Evolutionary conservation across 2,113 vertebrate species (phyloP).

Genomic region (Petrocephalus zakoni): DNA sequence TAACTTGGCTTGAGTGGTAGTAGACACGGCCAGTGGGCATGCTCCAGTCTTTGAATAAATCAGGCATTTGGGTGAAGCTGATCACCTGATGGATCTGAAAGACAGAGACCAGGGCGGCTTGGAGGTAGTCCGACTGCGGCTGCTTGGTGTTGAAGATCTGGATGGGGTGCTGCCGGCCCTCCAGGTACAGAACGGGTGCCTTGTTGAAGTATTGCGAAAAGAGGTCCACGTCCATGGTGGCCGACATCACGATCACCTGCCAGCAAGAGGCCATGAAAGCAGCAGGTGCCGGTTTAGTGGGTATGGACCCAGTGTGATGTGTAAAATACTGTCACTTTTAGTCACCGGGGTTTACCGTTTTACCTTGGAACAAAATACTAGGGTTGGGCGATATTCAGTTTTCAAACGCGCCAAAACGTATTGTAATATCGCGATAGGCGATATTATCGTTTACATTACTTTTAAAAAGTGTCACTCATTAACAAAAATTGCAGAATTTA

Average conservation of each 20-base stretch:
- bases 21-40: not conserved
- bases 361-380: not conserved
- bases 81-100: constrained; percentile 95
- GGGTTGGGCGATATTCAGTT: no score
- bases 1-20: not conserved
- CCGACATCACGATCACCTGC: constrained; percentile 91
- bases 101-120: constrained; percentile 85
- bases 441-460: no score
- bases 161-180: constrained; percentile 89
- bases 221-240: constrained; percentile 93
- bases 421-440: no score
- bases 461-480: no score
- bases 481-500: no score
- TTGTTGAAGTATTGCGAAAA: constrained; percentile 91
- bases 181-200: constrained; percentile 88
- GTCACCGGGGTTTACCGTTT: not conserved
- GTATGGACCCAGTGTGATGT: not conserved
- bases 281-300: not conserved
- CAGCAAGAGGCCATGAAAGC: not conserved
- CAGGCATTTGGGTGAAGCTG: not conserved
- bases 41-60: not conserved
- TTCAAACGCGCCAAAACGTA: no score
- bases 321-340: not conserved
- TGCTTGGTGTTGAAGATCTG: constrained; percentile 90
- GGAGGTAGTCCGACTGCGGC: constrained; percentile 87